phyloP scores from a whole-genome alignment of 2,888 invertebrate genomes.

The Pharmacophagus antenor region DNA sequence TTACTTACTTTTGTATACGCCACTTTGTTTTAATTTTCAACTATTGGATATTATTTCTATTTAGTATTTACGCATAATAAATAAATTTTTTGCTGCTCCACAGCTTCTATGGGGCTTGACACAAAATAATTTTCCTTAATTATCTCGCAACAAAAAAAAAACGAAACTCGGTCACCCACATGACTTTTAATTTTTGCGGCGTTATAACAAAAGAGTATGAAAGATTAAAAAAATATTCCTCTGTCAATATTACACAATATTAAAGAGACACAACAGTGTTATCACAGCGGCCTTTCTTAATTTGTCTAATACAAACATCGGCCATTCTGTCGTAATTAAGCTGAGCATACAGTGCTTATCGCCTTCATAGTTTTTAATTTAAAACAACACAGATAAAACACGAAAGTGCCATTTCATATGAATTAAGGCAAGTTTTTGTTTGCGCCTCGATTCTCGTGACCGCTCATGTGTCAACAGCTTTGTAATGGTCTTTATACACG shows the following conservation, averaged over 20 bases:
- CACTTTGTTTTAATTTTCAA: no score
- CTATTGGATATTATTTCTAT: background rate
- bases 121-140: background rate
- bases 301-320: slow-evolving; percentile 52
- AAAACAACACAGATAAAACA: slow-evolving; percentile 51
- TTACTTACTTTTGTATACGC: no score
- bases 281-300: slow-evolving; percentile 46
- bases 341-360: slow-evolving; percentile 45
- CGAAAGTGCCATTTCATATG: slow-evolving; percentile 46
- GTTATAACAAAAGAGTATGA: slow-evolving; percentile 17
- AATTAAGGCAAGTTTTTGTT: slow-evolving; percentile 47
- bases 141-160: background rate
- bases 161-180: slow-evolving; percentile 4
- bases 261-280: slow-evolving; percentile 38
- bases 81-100: background rate
- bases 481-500: slow-evolving; percentile 28
- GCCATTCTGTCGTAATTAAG: slow-evolving; percentile 50
- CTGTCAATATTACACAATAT: slow-evolving; percentile 44
- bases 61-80: background rate
- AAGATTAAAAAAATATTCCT: slow-evolving; percentile 28
- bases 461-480: slow-evolving; percentile 39
- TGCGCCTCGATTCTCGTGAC: slow-evolving; percentile 42
- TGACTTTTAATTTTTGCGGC: slow-evolving; percentile 14
- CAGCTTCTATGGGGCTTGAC: background rate
- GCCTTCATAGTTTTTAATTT: slow-evolving; percentile 53